These are phyloP conservation scores for Ptychochromis oligacanthus DNA, from an alignment of 2,113 vertebrate genomes.

Conservation along the genomic window DNA sequence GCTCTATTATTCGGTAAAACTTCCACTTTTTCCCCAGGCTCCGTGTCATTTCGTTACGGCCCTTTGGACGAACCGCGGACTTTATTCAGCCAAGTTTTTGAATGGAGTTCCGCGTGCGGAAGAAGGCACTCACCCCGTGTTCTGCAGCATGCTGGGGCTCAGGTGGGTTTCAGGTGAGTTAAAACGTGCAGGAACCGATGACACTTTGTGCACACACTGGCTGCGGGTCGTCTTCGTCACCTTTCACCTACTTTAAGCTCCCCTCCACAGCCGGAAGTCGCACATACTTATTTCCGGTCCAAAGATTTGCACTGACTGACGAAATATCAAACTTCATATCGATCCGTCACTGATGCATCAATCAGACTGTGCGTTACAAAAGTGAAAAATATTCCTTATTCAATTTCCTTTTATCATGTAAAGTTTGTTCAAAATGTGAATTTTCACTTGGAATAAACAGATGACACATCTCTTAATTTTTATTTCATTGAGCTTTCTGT, in stretches of 20 bases:
- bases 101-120: background rate
- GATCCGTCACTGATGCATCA: background rate
- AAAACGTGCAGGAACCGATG: background rate
- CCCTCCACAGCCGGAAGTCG: constrained; percentile 14
- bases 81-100: background rate
- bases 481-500: too few species aligned
- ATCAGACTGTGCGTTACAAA: background rate
- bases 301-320: background rate
- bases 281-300: constrained; percentile 10
- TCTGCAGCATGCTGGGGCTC: constrained; percentile 53
- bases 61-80: background rate
- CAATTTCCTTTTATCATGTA: too few species aligned
- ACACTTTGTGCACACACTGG: background rate
- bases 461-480: too few species aligned
- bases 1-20: fast-evolving
- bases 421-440: too few species aligned
- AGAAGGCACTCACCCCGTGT: constrained; percentile 58
- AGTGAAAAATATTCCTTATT: too few species aligned
- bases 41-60: background rate
- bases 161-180: background rate
- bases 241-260: constrained; percentile 61
- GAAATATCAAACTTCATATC: background rate
- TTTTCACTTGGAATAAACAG: too few species aligned
- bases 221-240: constrained; percentile 25
- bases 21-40: background rate